Evolutionary conservation across 2,797 vertebrate species (phyloP).

Genomic region (Centropyge bicolor): DNA sequence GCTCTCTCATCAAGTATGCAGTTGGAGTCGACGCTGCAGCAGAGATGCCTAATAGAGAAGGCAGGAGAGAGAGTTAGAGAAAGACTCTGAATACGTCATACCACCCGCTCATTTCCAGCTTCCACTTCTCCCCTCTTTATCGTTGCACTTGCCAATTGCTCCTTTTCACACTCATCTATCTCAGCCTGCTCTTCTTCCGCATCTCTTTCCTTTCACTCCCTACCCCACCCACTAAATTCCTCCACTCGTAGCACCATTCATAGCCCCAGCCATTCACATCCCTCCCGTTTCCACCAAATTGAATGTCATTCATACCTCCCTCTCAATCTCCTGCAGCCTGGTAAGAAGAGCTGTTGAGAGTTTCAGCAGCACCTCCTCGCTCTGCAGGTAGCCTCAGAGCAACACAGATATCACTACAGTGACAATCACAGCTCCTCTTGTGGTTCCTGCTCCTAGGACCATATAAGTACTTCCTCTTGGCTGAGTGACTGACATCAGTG

Average conservation of each 20-base stretch:
- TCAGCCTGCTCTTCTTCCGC: slow-evolving; percentile 59
- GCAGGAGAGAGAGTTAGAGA: slow-evolving; percentile 52
- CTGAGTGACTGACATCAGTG: slow-evolving; percentile 53
- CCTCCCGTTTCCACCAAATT: slow-evolving; percentile 58
- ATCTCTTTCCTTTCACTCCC: slow-evolving; percentile 61
- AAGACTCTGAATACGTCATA: slow-evolving; percentile 65
- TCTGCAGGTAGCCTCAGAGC: slow-evolving; percentile 53
- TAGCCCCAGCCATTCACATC: slow-evolving; percentile 52
- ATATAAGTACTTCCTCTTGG: slow-evolving; percentile 70
- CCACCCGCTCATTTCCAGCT: slow-evolving; percentile 66
- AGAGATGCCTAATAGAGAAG: slow-evolving; percentile 72
- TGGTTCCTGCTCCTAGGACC: slow-evolving; percentile 54
- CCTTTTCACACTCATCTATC: slow-evolving; percentile 72
- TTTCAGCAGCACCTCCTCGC: slow-evolving; percentile 38
- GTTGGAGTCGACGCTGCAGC: slow-evolving; percentile 77
- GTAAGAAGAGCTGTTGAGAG: slow-evolving; percentile 38
- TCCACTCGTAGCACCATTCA: slow-evolving; percentile 63
- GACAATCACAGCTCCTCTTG: slow-evolving; percentile 38
- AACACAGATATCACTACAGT: slow-evolving; percentile 37
- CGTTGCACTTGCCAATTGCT: slow-evolving; percentile 70
- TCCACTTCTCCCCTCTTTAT: slow-evolving; percentile 63
- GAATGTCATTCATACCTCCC: slow-evolving; percentile 68
- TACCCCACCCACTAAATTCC: slow-evolving; percentile 61
- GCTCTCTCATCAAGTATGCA: slow-evolving; percentile 78
- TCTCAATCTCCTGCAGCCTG: slow-evolving; percentile 54